Conservation (phyloP, 2,797 vertebrate genomes). For the Rhinatrema bivittatum region DNA sequence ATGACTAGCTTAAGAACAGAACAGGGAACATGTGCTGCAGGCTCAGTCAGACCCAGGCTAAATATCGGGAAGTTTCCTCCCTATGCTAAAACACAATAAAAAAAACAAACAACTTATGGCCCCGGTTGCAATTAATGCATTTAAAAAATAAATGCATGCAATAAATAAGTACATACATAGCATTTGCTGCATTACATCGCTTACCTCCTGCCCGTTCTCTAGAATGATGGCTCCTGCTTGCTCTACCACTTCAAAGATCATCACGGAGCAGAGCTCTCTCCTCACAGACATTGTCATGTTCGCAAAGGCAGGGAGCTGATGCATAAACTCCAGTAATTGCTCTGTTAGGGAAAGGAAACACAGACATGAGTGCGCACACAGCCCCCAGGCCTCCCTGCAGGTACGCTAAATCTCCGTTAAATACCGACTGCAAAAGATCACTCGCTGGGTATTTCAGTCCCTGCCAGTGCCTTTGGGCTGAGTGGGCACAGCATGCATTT, state of each 20-base stretch:
- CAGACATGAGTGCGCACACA: too few relatives aligned
- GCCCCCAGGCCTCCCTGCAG: background rate
- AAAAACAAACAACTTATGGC: too few relatives aligned
- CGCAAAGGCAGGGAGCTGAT: constrained; percentile 77
- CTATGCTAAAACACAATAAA: too few relatives aligned
- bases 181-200: too few relatives aligned
- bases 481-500: background rate
- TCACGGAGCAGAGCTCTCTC: constrained; percentile 75
- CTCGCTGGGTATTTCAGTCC: background rate
- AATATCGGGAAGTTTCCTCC: too few relatives aligned
- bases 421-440: background rate
- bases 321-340: constrained; percentile 78
- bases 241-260: constrained; percentile 79
- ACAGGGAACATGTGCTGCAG: too few relatives aligned
- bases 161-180: too few relatives aligned
- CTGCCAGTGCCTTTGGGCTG: background rate
- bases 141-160: too few relatives aligned
- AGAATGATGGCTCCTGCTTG: constrained; percentile 71
- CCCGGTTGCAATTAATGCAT: too few relatives aligned
- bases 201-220: constrained; percentile 63
- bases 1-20: too few relatives aligned
- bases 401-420: background rate
- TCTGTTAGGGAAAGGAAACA: constrained; percentile 49
- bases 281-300: constrained; percentile 85
- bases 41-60: too few relatives aligned